Base-by-base conservation (phyloP, 2,888 invertebrate species). In the Meiosimyza decipiens region DNA sequence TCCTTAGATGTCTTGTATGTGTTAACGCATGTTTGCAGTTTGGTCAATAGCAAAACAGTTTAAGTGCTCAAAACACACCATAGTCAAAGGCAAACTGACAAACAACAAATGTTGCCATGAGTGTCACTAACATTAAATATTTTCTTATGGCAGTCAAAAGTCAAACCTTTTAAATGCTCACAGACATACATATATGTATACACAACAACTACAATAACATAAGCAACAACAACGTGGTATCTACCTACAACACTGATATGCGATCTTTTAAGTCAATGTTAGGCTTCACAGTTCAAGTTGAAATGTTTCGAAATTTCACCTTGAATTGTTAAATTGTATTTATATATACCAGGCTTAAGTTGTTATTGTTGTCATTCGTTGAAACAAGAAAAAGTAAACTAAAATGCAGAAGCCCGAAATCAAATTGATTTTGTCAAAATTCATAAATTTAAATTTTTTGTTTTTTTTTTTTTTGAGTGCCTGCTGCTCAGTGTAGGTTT, bases 211-310 rank as follows among this genome's bases (percentile, higher is more conserved):
- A n/a, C 33, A 50, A 22, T n/a, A 15, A 51, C 16, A n/a, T 11
- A 18, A 52, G 18, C 6, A 51, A 22, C 22, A 22, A 22, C 11
- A 63, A 49, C 49, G 18, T 49, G 59, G 22, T 9, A 40, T 40
- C 9, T 40, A 40, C 40, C 40, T 40, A 40, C 40, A 40, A 40
- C 9, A 40, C 9, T 33, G 64, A 64, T 64, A 64, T 51, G 22
- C 49, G 57, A 57, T 22, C 18, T 68, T 22, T 50, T 57, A 59
- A 71, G 68, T 84, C 83, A 84, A 83, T 82, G 82, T 76, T 83
- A 80, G 77, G 79, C 78, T 73, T 74, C 67, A 75, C 81, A 82
- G 82, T 84, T 82, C 82, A 82, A 84, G 82, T 82, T 82, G 82
- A 82, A 84, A 78, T 80, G 6, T 59, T 68, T 49, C n/a, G 28